These are phyloP conservation scores for Scaptomyza graminum DNA, from an alignment of 1,140 invertebrate species.

Conservation along the genomic window DNA sequence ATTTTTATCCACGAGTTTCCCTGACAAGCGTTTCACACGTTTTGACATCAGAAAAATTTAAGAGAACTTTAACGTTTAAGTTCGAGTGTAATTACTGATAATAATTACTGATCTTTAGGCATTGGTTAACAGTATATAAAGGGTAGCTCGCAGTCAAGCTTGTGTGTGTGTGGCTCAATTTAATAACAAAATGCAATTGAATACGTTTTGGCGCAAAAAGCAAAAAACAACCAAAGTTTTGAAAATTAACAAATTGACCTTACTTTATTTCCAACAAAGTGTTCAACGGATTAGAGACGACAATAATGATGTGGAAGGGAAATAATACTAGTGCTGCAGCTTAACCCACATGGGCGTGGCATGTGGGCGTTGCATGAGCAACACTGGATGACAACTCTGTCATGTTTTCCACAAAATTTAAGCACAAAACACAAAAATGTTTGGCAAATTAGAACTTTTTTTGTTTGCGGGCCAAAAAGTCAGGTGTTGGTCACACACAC, in stretches of 20 bases:
- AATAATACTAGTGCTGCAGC: not conserved
- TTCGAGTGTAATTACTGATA: no score
- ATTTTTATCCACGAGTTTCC: no score
- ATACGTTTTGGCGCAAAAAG: constrained; percentile 11
- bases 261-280: constrained; percentile 8
- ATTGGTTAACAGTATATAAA: not conserved
- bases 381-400: constrained; percentile 3
- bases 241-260: constrained; percentile 35
- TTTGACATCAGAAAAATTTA: not conserved
- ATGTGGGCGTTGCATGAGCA: not conserved
- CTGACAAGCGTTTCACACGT: no score
- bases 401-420: constrained; percentile 45
- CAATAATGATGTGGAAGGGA: not conserved
- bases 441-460: constrained; percentile 51
- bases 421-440: constrained; percentile 57
- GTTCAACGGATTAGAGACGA: constrained; percentile 2
- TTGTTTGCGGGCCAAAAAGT: constrained; percentile 50
- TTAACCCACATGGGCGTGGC: not conserved
- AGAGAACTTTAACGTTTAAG: not conserved
- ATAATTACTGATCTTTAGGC: no score
- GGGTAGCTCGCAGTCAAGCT: not conserved
- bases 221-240: constrained; percentile 5
- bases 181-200: constrained; percentile 10
- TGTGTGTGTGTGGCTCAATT: not conserved
- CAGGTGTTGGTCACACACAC: constrained; percentile 43